These are phyloP conservation scores for Neoniphon sammara DNA, from an alignment of 2,797 vertebrate species.

Conservation along the genomic window DNA sequence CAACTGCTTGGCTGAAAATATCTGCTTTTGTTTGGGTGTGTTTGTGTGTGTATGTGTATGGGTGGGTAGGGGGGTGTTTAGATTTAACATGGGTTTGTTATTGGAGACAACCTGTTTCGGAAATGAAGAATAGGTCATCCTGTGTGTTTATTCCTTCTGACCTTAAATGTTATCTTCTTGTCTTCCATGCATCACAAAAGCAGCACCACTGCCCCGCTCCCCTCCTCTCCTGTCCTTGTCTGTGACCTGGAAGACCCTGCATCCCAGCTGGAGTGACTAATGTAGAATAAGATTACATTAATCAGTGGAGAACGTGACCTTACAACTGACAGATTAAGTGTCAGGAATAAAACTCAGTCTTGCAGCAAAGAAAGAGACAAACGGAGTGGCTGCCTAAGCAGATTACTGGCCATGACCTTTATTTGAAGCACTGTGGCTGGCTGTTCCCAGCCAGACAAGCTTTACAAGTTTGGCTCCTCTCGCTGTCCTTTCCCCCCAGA, in stretches of 20 bases:
- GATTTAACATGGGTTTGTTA: conserved; percentile 46
- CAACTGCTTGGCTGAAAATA: conserved; percentile 21
- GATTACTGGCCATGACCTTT: conserved; percentile 80
- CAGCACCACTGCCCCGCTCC: conserved; percentile 20
- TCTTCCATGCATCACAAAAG: conserved; percentile 32
- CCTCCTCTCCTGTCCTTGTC: conserved; percentile 51
- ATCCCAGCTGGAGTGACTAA: conserved; percentile 74
- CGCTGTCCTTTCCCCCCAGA: conserved; percentile 59
- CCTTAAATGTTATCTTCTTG: conserved; percentile 19
- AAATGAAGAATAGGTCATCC: conserved; percentile 41
- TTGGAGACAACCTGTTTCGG: conserved; percentile 46
- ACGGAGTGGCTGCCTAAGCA: conserved; percentile 71
- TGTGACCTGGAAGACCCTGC: conserved; percentile 57
- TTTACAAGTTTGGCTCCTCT: conserved; percentile 74
- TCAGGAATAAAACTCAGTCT: conserved; percentile 78
- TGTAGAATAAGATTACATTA: conserved; percentile 80
- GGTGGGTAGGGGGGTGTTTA: conserved; percentile 46
- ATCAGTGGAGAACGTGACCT: conserved; percentile 82
- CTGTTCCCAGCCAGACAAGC: conserved; percentile 69
- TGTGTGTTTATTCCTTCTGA: conserved; percentile 33
- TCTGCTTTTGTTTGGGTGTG: conserved; percentile 36
- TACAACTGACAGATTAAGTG: conserved; percentile 81
- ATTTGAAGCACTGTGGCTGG: conserved; percentile 66
- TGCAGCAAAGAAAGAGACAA: conserved; percentile 71
- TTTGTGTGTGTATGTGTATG: conserved; percentile 28